Base-by-base conservation (phyloP, 2,113 vertebrate species). In the Toxotes chatareus region DNA sequence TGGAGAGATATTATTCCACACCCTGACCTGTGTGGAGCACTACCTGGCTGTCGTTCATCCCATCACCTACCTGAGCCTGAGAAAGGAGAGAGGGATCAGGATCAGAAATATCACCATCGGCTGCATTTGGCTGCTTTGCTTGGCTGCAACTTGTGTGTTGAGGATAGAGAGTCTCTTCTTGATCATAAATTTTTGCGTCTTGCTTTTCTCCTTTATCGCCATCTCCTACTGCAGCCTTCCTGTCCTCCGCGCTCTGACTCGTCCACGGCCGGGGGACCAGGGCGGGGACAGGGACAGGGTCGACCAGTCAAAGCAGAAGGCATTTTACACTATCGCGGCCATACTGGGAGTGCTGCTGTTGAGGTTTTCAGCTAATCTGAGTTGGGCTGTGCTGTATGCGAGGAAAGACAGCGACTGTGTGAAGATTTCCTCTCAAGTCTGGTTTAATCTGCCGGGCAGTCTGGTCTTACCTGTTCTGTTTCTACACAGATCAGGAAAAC, bases 41-140 rank as follows among this genome's bases (percentile, higher is more conserved):
- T 44, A 85, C 55, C 53, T 89, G 31, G 84, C 84, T 8, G 73
- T 80, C 0, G 69, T 89, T n/a, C 69, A 81, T 38, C 84, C 84
- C 31, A 53, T 89, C 73, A 66, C 12, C 59, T 86, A 83, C 63
- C 12, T 70, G 42, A 1, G 32, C 14, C 31, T 79, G 46, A 82
- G 7, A 4, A 55, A 44, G 1, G 32, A 11, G 7, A 42, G 32
- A 0, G 57, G 79, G 2, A 3, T 73, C 66, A 36, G 47, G n/a
- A 36, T 82, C 40, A 85, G 79, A 51, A 76, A 85, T 2, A 9
- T 53, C 34, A 16, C 2, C 17, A 47, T 68, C 0, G 55, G 14
- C 2, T 76, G 8, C 1, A 12, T 47, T 59, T 88, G 86, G 83
- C 21, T 85, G 14, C 0, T 76, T 23, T 0, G 46, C 1, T 1